Evolutionary conservation across 2,113 vertebrate species (phyloP), one percentile per base, ranked within the genome.

Genomic region (Rhabdornis inornatus): DNA sequence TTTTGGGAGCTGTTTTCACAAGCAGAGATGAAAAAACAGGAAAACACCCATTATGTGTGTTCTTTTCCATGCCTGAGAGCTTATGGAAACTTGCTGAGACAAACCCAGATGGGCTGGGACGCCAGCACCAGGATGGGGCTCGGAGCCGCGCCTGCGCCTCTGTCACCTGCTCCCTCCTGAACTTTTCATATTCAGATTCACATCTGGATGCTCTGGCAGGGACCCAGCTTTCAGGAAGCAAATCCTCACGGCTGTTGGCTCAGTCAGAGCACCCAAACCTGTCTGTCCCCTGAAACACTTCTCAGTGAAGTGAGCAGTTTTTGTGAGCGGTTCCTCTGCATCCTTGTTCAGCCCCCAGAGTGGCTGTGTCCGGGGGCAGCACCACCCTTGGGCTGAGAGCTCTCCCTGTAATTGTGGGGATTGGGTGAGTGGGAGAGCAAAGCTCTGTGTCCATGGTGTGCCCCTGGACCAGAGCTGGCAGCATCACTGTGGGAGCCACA

Each of bases 141-240:
- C 1, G 0, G 53, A 52, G 82, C 83, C 2, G 3, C 7, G 63
- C 61, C 75, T 88, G 75, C 11, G 8, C 21, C 79, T 89, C 69
- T 19, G 4, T 95, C 90, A 92, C 95, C 95, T 89, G 93, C 94
- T 96, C 63, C 84, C 89, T 90, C 42, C 88, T 88, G 88, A n/a
- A 93, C 90, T 91, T 94, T 90, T 91, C 93, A 94, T 93, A 93
- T 90, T 96, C 93, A 95, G 90, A 94, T 95, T 87, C 92, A 94
- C 93, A 95, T 89, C 94, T 96, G 96, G 91, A 87, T 95, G 91
- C 83, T 92, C 88, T 95, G 94, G 91, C 92, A 88, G 87, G 72
- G 31, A 27, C 86, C 90, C 94, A 93, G 56, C 52, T 63, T 65
- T 82, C 87, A 88, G 57, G 50, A 33, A 92, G 89, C 85, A 92